phyloP scores from a whole-genome alignment of 2,113 vertebrate species.

The Pygoscelis adeliae region DNA sequence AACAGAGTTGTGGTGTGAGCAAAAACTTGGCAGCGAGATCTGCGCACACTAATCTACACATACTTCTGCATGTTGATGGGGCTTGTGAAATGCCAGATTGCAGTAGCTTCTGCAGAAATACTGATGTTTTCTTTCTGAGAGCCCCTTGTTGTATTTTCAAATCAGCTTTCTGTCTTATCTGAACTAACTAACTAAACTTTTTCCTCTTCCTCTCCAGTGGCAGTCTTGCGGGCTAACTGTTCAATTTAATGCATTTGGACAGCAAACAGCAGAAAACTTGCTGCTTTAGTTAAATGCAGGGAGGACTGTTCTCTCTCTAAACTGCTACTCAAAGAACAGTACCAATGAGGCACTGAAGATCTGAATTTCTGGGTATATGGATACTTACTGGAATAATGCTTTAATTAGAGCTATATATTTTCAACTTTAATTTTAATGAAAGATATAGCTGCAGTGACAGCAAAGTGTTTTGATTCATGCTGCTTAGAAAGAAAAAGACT shows the following conservation, averaged over 20 bases:
- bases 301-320: neutral
- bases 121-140: neutral
- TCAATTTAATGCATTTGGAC: neutral
- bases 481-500: neutral
- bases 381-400: neutral
- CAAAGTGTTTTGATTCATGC: neutral
- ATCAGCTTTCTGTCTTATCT: neutral
- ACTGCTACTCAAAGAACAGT: neutral
- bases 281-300: neutral
- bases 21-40: neutral
- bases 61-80: neutral
- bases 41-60: neutral
- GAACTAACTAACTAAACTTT: neutral
- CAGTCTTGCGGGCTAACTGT: rapidly evolving
- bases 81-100: neutral
- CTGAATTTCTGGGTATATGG: neutral
- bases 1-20: neutral
- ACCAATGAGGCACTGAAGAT: neutral
- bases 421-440: neutral
- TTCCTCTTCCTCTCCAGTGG: neutral
- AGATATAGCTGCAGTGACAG: neutral
- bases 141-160: neutral
- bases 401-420: neutral
- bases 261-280: neutral
- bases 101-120: neutral